Conservation (phyloP, 1,140 invertebrate genomes). For the Diachasmimorpha longicaudata region DNA sequence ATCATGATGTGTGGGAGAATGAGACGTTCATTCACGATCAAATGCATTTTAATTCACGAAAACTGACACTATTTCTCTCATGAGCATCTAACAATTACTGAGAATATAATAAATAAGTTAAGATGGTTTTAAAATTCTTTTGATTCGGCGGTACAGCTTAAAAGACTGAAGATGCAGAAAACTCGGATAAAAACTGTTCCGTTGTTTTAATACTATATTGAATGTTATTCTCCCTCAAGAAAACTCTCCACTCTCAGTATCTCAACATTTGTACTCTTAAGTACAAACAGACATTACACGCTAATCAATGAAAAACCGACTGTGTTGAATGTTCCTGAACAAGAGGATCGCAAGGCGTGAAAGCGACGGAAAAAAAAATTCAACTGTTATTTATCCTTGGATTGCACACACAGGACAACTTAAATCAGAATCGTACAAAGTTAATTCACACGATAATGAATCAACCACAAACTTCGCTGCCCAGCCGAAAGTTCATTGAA, state of each 20-base stretch:
- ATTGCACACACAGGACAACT: conserved; percentile 36
- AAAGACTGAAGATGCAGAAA: conserved; percentile 20
- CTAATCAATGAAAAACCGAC: background rate
- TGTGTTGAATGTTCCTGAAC: conserved; percentile 1
- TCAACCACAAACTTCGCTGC: background rate
- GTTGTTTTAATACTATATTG: conserved; percentile 27
- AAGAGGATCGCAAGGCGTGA: conserved; percentile 22
- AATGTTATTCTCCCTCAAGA: background rate
- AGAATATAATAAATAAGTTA: conserved; percentile 45
- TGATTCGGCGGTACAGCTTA: conserved; percentile 36
- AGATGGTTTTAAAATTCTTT: conserved; percentile 31
- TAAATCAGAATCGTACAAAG: conserved; percentile 19
- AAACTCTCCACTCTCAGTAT: background rate
- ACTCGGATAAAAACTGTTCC: conserved; percentile 17
- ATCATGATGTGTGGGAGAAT: conserved; percentile 25
- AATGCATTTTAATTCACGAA: background rate
- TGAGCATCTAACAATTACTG: conserved; percentile 7
- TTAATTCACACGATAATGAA: background rate
- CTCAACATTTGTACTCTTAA: background rate
- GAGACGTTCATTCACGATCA: conserved; percentile 28
- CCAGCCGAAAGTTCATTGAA: background rate
- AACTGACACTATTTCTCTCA: conserved; percentile 7
- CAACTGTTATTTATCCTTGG: conserved; percentile 25
- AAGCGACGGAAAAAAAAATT: conserved; percentile 12
- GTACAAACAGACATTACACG: conserved; percentile 7